Base-by-base conservation (phyloP, 2,797 vertebrate species). In the Hemitrygon akajei region DNA sequence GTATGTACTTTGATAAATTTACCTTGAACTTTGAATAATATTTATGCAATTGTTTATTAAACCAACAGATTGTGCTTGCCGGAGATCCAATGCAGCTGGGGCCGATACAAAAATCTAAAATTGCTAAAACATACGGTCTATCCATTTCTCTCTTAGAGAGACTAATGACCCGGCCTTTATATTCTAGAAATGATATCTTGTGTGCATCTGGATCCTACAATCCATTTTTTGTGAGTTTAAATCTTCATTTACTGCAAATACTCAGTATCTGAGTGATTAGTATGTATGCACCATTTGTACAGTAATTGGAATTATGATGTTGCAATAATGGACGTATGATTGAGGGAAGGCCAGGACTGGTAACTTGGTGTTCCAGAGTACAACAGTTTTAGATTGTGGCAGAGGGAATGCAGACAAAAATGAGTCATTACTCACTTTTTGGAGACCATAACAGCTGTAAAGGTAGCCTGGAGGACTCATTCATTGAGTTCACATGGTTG, bases 71-170 rank as follows among this genome's bases (percentile, higher is more conserved):
- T 12, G 95, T 99, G 94, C 97, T 99, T 77, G 97, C 98, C 7
- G 98, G 98, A 94, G 99, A 99, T 95, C 98, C 98, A 37, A 97
- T 97, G 96, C 98, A 99, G 94, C 95, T 99, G 93, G 99, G 99
- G 5, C 98, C 99, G 0, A 94, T 98, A 71, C 97, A 99, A 95
- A 99, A 99, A 96, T 99, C 98, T 93, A 97, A 96, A 93, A 95
- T 97, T 10, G 98, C 98, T 0, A 47, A 94, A 69, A 94, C 94
- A 89, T 99, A 98, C 75, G 98, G 98, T 93, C 96, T 99, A 92
- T 97, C 96, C 0, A 12, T 97, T 14, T 99, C 98, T 80, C 95
- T 99, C 94, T 93, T 99, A 95, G 98, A 99, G 95, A 97, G 98
- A 94, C 95, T 99, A 75, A 98, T 98, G 97, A 94, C 96, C 77